Conservation (phyloP, 2,797 vertebrate genomes). For the Acanthurus lineatus region DNA sequence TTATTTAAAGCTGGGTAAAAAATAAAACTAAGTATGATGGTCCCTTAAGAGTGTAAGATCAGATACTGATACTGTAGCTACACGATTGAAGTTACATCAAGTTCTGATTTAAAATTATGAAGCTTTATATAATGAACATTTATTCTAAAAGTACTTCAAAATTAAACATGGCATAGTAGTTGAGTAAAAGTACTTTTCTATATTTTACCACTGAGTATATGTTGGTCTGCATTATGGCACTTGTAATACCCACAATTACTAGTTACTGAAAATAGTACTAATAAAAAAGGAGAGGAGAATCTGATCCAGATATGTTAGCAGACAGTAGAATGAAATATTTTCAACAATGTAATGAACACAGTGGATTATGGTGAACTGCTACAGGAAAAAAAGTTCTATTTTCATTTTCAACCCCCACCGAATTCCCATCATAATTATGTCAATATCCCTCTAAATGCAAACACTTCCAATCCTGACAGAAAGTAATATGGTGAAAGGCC, state of each 20-base stretch:
- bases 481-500: slow-evolving; percentile 82
- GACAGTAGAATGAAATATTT: slow-evolving; percentile 34
- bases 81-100: not conserved
- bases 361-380: slow-evolving; percentile 31
- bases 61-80: not conserved
- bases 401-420: slow-evolving; percentile 80
- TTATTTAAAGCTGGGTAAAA: no score
- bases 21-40: no score
- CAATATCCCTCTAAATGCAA: slow-evolving; percentile 81
- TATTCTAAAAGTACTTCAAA: no score
- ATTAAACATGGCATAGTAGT: not conserved
- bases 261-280: not conserved
- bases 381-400: slow-evolving; percentile 51
- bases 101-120: not conserved
- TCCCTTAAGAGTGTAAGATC: no score
- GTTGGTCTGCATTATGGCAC: not conserved
- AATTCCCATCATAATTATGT: slow-evolving; percentile 85
- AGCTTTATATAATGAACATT: no score
- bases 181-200: not conserved
- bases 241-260: not conserved
- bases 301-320: slow-evolving; percentile 11
- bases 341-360: slow-evolving; percentile 43
- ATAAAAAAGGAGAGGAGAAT: not conserved
- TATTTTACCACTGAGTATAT: not conserved
- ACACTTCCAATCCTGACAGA: slow-evolving; percentile 80